These are phyloP conservation scores for Catharus bicknelli DNA, from an alignment of 2,113 vertebrate species.

Conservation along the genomic window DNA sequence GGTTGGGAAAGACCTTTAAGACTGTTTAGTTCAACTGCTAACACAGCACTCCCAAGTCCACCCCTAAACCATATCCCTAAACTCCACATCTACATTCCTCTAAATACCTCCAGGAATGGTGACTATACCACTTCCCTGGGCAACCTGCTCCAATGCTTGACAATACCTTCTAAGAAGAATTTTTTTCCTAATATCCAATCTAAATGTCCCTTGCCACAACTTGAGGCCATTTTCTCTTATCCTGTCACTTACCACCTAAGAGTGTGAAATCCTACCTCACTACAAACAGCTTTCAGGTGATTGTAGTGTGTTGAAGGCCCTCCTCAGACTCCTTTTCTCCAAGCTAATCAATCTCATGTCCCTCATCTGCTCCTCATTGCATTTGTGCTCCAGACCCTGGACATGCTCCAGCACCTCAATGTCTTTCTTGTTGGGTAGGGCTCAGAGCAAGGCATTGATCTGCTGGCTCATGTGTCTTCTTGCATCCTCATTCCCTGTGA, in stretches of 20 bases:
- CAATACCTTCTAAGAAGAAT: background rate
- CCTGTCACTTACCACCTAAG: background rate
- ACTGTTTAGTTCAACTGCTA: background rate
- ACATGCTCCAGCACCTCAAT: background rate
- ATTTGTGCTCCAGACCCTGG: background rate
- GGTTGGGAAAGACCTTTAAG: background rate
- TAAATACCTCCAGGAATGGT: background rate
- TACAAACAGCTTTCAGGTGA: background rate
- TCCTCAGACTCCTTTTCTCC: background rate
- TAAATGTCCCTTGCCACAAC: background rate
- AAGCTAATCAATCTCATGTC: background rate
- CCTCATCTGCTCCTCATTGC: background rate
- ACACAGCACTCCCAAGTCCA: background rate
- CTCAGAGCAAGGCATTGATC: background rate
- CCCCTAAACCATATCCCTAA: background rate
- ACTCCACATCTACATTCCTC: background rate
- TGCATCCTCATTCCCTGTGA: background rate
- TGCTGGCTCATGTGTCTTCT: background rate
- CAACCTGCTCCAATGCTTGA: background rate
- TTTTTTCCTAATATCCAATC: background rate
- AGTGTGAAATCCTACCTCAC: background rate
- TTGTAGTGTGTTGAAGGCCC: background rate
- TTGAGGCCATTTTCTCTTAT: background rate
- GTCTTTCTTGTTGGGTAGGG: background rate
- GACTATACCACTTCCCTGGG: background rate